Evolutionary conservation across 2,888 invertebrate species (phyloP), one percentile per base, ranked within the genome.

Genomic region (Thymelicus lineola): DNA sequence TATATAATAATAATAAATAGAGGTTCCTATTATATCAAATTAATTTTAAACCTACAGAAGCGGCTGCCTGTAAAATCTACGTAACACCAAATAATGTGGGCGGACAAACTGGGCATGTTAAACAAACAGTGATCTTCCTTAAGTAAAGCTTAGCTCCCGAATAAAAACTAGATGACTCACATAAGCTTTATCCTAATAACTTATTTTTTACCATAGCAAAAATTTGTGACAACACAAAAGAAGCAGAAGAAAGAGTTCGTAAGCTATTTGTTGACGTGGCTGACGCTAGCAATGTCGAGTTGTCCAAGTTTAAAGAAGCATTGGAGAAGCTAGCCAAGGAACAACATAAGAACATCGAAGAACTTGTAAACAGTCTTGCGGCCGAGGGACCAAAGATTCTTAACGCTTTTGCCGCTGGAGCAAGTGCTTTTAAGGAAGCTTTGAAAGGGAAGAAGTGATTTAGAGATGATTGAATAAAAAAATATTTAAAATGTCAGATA

Each of bases 261-360:
- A 75, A 78, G 6, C 75, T 85, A 0, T 83, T 88, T 67, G 73
- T 72, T 0, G 73, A 81, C 2, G 79, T 75, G 6, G 60, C 70
- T 1, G 73, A 81, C 7, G 75, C 71, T 0, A 75, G 74, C 14
- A 76, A 80, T 53, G 74, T 80, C 4, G 76, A 78, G 61, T 48
- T 86, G 0, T 72, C 75, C 1, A 82, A 84, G 57, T 88, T 89
- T 63, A 79, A 83, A 53, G 75, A 82, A 28, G 83, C 79, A 0
- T 61, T 89, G 3, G 66, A 62, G 4, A 75, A 75, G 38, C 42
- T 84, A 1, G 86, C 87, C 0, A 67, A 55, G 0, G 84, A 86
- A 4, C 82, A 85, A 35, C 78, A 84, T 46, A 81, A 78, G 59
- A 77, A 66, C 0, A 45, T 82, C 0, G 85, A 83, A 0, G 84